Base-by-base conservation (phyloP, 30 jellyfish, hydroid and myxozoan species). In the Hydra vulgaris region DNA sequence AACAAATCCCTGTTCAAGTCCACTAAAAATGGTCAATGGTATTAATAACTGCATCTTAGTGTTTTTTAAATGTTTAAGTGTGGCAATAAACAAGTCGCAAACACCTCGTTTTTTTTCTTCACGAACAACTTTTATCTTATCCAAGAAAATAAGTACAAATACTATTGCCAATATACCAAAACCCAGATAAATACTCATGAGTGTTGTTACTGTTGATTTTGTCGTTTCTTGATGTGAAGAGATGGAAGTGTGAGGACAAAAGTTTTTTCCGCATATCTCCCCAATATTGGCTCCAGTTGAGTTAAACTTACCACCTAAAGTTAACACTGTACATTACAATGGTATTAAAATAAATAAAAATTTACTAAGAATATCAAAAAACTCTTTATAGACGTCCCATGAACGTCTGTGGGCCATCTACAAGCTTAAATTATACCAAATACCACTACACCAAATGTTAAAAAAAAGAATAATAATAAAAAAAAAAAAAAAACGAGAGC, bases 1-100 rank as follows among this genome's bases (percentile, higher is more conserved):
- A 69, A 90, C 97, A 78, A 90, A 90, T 8, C 97, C 97, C 73
- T 90, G 97, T 79, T 90, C 97, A 73, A 90, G 79, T 7, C 97
- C 97, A 82, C 97, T 90, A 76, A 52, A 90, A 80, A 90, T 90
- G n/a, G 97, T 90, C 80, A 90, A 82, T 22, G 95, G 93, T 21
- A 90, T 85, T 68, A 90, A 73, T 66, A 90, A 85, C 72, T 26
- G 86, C 97, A 90, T 90, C 66, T 92, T 87, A n/a, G 23, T 26
- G 53, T 90, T 91, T 72, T 82, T 90, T 82, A 90, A 74, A 52
- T 85, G 95, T 40, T 66, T 82, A 79, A 82, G 54, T 7, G 97
- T 90, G 17, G 97, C 95, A 22, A 90, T 70, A 24, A 90, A 90
- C 86, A 90, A 73, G 74, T 78, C 83, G 82, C 89, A 85, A 0